Evolutionary conservation across 2,113 vertebrate genomes (phyloP).

Genomic region (Leucoraja erinaceus): DNA sequence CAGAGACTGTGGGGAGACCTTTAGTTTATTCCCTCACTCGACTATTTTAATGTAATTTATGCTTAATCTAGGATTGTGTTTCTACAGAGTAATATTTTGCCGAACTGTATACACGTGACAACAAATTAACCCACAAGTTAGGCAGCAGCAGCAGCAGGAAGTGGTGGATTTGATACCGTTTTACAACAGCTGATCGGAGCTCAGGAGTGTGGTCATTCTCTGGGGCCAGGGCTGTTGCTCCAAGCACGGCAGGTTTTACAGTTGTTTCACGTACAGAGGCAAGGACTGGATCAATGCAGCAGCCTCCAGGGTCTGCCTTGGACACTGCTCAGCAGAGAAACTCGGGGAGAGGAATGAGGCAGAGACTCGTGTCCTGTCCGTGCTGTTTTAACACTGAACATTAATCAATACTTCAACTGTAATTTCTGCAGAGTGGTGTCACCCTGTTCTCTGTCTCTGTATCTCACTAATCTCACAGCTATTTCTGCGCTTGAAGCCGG

Average conservation of each 20-base stretch:
- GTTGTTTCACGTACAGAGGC: background rate
- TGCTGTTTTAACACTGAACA: background rate
- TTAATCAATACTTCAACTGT: background rate
- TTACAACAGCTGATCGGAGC: too few relatives aligned
- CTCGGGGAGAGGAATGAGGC: background rate
- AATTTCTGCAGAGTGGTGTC: background rate
- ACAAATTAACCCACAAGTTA: too few relatives aligned
- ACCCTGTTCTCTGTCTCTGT: background rate
- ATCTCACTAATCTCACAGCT: background rate
- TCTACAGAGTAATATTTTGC: too few relatives aligned
- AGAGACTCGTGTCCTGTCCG: background rate
- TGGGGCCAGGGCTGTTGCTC: too few relatives aligned
- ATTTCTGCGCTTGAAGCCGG: background rate
- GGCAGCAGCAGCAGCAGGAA: too few relatives aligned
- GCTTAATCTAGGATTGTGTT: too few relatives aligned
- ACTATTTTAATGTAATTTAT: too few relatives aligned
- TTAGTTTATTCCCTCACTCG: too few relatives aligned
- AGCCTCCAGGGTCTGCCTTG: background rate
- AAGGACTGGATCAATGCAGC: background rate
- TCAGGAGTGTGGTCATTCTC: too few relatives aligned
- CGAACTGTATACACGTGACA: too few relatives aligned
- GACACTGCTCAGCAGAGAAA: background rate
- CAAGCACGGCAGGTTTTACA: background rate
- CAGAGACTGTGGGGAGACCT: too few relatives aligned
- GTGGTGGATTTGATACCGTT: too few relatives aligned